These are phyloP conservation scores for Agrochola lychnidis DNA, from an alignment of 2,888 invertebrate genomes.

Conservation along the genomic window DNA sequence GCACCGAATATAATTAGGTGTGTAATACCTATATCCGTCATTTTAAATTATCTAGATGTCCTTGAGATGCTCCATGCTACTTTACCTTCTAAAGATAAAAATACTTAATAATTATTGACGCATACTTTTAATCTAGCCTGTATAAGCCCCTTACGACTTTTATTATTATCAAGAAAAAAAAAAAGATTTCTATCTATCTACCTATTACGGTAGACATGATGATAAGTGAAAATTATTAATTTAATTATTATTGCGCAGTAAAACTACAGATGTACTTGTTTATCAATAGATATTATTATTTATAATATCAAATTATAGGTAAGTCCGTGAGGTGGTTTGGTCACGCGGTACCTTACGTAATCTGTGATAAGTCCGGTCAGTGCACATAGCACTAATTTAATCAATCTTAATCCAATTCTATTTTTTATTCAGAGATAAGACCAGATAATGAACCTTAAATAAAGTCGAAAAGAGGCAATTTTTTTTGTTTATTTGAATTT, in stretches of 20 bases:
- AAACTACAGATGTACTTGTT: slow-evolving; percentile 35
- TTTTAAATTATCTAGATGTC: background rate
- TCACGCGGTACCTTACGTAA: slow-evolving; percentile 28
- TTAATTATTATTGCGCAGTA: slow-evolving; percentile 38
- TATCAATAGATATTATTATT: slow-evolving; percentile 35
- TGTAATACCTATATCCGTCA: background rate
- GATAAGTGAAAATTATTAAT: slow-evolving; percentile 23
- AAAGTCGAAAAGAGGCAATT: no score
- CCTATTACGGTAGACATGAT: slow-evolving; percentile 25
- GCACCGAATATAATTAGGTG: background rate
- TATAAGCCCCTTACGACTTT: slow-evolving; percentile 1
- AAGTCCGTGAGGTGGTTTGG: slow-evolving; percentile 7
- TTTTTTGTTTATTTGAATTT: background rate
- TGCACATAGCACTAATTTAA: slow-evolving; percentile 25
- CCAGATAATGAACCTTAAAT: background rate
- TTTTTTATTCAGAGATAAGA: slow-evolving; percentile 23
- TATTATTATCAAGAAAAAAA: slow-evolving; percentile 11
- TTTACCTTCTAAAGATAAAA: slow-evolving; percentile 13
- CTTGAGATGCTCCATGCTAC: slow-evolving; percentile 6
- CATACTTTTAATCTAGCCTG: slow-evolving; percentile 9
- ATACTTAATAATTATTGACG: slow-evolving; percentile 11
- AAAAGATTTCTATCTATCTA: background rate
- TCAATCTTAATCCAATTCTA: slow-evolving; percentile 5
- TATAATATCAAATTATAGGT: slow-evolving; percentile 11
- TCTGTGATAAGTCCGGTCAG: background rate